Evolutionary conservation across 1,140 invertebrate genomes (phyloP), one percentile per base, ranked within the genome.

Genomic region (Ditylenchus dipsaci): DNA sequence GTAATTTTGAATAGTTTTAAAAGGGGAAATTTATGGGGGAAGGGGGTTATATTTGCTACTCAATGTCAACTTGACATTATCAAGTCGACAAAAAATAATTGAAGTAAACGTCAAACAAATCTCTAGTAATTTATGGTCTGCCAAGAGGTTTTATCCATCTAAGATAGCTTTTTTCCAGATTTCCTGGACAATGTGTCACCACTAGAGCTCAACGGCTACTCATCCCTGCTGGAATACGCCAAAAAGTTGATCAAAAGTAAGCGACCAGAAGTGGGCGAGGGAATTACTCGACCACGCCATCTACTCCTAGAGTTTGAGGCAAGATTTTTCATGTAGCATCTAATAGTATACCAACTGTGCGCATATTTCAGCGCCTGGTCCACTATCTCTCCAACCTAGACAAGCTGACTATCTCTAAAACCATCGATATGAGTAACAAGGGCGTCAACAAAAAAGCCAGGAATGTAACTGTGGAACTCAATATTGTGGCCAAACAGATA

Each of bases 211-310:
- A 71, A 63, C 56, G 69, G 69, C 23, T n/a, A 73, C 27, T 60
- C n/a, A n/a, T 56, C 67, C 5, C 23, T 71, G 23, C 11, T 45
- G 15, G 53, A 56, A 7, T 71, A 69, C 29, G 56, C 56, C 29
- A 61, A 61, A 38, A 64, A 47, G 26, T 72, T 71, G 19, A 38
- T 71, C 19, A 74, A 71, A 29, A 67, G 57, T 13, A 71, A 72
- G 30, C 42, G 63, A 5, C 69, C 67, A 9, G 59, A 71, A 59
- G 67, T 71, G 5, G 47, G 29, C 1, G 69, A 71, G 23, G 69
- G 69, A 19, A 71, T 71, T 21, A 71, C 69, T 21, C 70, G 69
- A 11, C 69, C 69, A 21, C 29, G 13, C 21, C 68, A 72, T 74
- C 53, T 71, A 15, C 27, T 71, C 23, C 26, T 71, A 58, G 69